Evolutionary conservation across 2,888 invertebrate species (phyloP).

Genomic region (Drosophila limbata): DNA sequence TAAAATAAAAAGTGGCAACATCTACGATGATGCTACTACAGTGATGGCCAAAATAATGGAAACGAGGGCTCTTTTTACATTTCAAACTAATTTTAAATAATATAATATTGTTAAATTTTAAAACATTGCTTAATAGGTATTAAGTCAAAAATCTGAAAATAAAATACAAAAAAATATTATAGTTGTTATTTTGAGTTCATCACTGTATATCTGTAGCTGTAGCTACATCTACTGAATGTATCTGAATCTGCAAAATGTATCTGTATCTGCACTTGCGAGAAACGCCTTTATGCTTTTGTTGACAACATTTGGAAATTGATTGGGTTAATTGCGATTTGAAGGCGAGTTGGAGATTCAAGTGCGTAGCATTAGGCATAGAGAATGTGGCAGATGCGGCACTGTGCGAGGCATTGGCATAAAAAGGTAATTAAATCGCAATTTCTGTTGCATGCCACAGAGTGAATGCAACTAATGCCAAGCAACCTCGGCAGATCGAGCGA

Average conservation of each 20-base stretch:
- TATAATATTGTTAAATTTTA: no score
- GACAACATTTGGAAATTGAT: constrained; percentile 63
- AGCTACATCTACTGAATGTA: constrained; percentile 14
- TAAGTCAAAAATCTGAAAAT: no score
- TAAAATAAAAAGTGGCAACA: constrained; percentile 25
- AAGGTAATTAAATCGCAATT: constrained; percentile 52
- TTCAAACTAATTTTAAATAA: no score
- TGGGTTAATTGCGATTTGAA: constrained; percentile 57
- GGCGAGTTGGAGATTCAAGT: constrained; percentile 41
- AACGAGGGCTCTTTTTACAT: no score
- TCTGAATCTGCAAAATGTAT: constrained; percentile 1
- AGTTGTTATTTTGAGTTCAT: no score
- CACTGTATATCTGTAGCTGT: constrained; percentile 10
- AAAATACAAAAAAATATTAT: no score
- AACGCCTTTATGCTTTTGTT: constrained; percentile 71
- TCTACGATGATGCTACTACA: neutral
- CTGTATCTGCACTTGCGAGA: constrained; percentile 56
- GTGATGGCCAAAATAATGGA: no score
- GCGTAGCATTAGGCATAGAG: constrained; percentile 48
- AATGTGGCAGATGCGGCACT: constrained; percentile 34
- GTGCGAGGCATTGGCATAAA: constrained; percentile 23
- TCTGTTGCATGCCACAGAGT: constrained; percentile 38
- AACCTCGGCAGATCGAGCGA: constrained; percentile 9
- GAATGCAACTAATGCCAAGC: constrained; percentile 39
- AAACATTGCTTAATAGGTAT: no score